Base-by-base conservation (phyloP, 2,797 vertebrate genomes). In the Salmo trutta region DNA sequence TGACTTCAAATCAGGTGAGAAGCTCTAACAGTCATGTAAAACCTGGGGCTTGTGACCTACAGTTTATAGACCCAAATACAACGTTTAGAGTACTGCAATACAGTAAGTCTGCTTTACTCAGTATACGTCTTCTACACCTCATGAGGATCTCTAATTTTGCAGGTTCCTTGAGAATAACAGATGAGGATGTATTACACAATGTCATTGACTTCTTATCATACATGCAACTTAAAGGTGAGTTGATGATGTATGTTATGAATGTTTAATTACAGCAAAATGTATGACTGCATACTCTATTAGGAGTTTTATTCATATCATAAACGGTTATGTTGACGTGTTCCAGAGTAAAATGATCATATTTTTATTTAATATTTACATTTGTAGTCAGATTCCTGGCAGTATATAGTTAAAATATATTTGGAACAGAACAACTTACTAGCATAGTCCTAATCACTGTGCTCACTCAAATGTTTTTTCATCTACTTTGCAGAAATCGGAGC, bases 181-280 rank as follows among this genome's bases (percentile, higher is more conserved):
- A 97, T 81, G 94, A 93, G 74, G 96, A 95, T 33, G 67, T 95
- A 3, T 85, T 96, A 79, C 96, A 92, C 81, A 96, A 94, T 12
- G 80, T 98, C 73, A 88, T 97, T 12, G 96, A 98, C 84, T 97
- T 99, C 87, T 90, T 99, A 90, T 95, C 94, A 5, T 98, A 96
- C 89, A 91, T 98, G 88, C 96, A 93, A 88, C 95, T 98, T 81
- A 98, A 96, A 98, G 97, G 98, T 97, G 79, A 51, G 92, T 53
- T 24, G 7, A 41, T 29, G 1, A 7, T 24, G 5, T 10, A 17
- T 56, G 52, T 47, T 64, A 64, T 16, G 56, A 21, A 71, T 64
- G n/a, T 27, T 31, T 33, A 12, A 59, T 27, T 33, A 17, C 59
- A 62, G 59, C 21, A 64, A 64, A 24, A 24, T 12, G 7, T 64